Conservation (phyloP, 2,113 vertebrate genomes). For the Centropristis striata region DNA sequence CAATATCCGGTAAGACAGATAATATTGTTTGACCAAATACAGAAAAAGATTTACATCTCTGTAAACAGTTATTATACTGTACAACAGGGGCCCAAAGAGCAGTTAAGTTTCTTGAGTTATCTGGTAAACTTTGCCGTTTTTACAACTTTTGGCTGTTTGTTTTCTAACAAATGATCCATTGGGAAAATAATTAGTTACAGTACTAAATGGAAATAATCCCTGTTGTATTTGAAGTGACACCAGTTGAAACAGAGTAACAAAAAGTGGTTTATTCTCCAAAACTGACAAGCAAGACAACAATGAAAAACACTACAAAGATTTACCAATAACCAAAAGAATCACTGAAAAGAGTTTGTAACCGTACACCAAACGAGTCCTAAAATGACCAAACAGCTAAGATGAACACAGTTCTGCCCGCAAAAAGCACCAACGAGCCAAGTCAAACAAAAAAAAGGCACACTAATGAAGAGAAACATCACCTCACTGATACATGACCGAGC, state of each 20-base stretch:
- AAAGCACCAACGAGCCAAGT: constrained; percentile 30
- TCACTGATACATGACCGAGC: constrained; percentile 46
- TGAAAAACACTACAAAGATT: constrained; percentile 66
- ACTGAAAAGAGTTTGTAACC: constrained; percentile 41
- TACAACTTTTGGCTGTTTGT: background rate
- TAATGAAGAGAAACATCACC: constrained; percentile 40
- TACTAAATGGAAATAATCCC: background rate
- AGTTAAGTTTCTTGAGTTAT: background rate
- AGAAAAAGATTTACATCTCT: no score
- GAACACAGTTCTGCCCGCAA: constrained; percentile 24
- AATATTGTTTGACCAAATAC: no score
- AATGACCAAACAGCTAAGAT: constrained; percentile 41
- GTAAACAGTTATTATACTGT: no score
- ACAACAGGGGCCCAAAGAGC: background rate
- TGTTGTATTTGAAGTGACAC: background rate
- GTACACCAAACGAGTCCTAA: constrained; percentile 54
- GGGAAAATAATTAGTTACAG: background rate
- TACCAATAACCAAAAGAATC: constrained; percentile 55
- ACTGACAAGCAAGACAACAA: constrained; percentile 68
- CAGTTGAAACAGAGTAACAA: constrained; percentile 67
- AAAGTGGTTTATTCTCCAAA: constrained; percentile 82
- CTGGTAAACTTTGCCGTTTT: background rate
- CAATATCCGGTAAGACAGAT: no score
- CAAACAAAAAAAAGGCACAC: constrained; percentile 43
- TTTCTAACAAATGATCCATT: background rate